phyloP scores from a whole-genome alignment of 2,888 invertebrate genomes.

The Salpingus planirostris region DNA sequence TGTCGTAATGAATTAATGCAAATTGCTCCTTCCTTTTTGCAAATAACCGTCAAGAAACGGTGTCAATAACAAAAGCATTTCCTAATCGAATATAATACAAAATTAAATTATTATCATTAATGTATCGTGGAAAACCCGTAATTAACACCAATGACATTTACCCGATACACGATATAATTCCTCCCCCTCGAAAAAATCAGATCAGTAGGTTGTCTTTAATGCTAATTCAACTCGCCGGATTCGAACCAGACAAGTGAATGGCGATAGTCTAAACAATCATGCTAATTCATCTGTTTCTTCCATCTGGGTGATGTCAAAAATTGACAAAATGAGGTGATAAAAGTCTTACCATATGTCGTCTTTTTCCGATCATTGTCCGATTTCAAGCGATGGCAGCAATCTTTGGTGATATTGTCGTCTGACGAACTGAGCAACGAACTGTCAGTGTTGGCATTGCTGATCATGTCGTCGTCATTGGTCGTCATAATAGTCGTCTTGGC shows the following conservation, averaged over 20 bases:
- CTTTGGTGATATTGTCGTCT: not conserved
- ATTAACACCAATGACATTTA: constrained; percentile 6
- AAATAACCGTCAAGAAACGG: constrained; percentile 9
- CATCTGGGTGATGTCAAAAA: not conserved
- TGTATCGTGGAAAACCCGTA: constrained; percentile 1
- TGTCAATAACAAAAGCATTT: constrained; percentile 12
- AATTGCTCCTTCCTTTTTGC: constrained; percentile 7
- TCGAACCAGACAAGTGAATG: too few relatives aligned
- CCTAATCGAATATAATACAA: constrained; percentile 7
- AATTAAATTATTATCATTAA: constrained; percentile 6
- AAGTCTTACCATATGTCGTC: not conserved
- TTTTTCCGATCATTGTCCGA: not conserved
- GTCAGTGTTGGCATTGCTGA: constrained; percentile 10
- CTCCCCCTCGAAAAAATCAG: too few relatives aligned
- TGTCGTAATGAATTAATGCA: too few relatives aligned
- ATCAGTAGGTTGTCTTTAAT: too few relatives aligned
- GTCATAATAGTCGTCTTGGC: not conserved
- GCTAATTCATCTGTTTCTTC: not conserved
- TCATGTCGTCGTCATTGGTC: constrained; percentile 9
- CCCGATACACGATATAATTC: too few relatives aligned
- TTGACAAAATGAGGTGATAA: not conserved
- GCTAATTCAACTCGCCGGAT: too few relatives aligned
- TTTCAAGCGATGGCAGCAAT: not conserved
- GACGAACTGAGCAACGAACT: constrained; percentile 1
- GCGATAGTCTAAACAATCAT: not conserved